Percentiles rank a stretch among this genome's conserved stretches.
Conservation (phyloP, 2,888 invertebrate genomes). For the Callosobruchus maculatus region DNA sequence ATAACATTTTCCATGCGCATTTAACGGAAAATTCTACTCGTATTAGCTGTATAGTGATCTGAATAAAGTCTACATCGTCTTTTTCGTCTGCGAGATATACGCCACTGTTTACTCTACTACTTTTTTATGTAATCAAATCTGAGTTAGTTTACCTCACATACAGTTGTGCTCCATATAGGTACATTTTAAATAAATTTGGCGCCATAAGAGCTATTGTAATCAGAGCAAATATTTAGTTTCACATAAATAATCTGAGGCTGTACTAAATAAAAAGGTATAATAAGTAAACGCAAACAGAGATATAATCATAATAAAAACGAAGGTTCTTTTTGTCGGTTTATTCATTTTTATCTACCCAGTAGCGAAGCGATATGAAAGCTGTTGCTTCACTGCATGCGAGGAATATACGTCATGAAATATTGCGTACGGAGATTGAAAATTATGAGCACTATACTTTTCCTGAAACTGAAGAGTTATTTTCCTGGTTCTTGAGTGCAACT, state of each 20-base stretch:
- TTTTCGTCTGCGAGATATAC: not conserved
- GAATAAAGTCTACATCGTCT: not conserved
- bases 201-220: not conserved
- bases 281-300: not conserved
- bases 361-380: not conserved
- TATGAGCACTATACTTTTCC: not conserved
- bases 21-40: not conserved
- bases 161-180: not conserved
- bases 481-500: not conserved
- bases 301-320: not conserved
- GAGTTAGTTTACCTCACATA: not conserved
- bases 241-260: not conserved
- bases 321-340: not conserved
- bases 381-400: not conserved
- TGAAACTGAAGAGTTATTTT: not conserved
- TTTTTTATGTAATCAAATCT: not conserved
- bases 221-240: conserved; percentile 1
- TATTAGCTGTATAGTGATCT: not conserved
- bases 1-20: too few relatives aligned
- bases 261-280: not conserved
- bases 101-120: not conserved
- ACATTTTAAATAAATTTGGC: not conserved
- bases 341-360: not conserved
- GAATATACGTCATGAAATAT: not conserved
- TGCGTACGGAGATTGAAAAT: not conserved